These are phyloP conservation scores for Ceuthmochares aereus DNA, from an alignment of 2,113 vertebrate genomes.

Conservation along the genomic window DNA sequence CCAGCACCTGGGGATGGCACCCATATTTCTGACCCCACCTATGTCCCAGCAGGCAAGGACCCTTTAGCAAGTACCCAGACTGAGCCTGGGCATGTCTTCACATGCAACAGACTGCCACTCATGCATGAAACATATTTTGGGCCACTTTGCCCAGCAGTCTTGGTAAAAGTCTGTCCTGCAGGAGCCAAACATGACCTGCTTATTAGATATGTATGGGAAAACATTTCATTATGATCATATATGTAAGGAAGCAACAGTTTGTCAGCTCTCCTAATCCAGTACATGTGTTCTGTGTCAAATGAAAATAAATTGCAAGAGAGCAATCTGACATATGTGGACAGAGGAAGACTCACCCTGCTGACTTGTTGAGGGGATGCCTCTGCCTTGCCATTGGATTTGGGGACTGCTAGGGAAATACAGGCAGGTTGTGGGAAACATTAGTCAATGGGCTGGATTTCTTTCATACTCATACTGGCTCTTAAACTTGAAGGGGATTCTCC, in stretches of 20 bases:
- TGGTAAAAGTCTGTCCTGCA: not conserved
- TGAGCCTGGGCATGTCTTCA: not conserved
- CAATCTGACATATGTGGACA: not conserved
- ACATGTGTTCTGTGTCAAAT: not conserved
- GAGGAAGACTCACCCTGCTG: not conserved
- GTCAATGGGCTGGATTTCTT: not conserved
- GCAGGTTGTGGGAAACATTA: not conserved
- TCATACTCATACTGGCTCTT: not conserved
- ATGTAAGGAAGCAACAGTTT: not conserved
- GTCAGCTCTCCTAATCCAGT: not conserved
- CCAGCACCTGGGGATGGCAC: not conserved
- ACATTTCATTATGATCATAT: not conserved
- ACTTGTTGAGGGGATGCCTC: not conserved
- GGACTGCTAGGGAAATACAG: not conserved
- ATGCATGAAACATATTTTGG: not conserved
- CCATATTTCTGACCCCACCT: not conserved
- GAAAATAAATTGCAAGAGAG: not conserved
- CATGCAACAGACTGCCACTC: not conserved
- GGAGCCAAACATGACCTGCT: not conserved
- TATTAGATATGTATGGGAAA: not conserved
- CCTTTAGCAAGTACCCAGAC: not conserved
- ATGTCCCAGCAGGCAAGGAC: not conserved
- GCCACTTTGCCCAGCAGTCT: not conserved
- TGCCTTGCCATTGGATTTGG: not conserved
- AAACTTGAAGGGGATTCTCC: not conserved